Percentiles rank a stretch among this genome's conserved stretches.
Evolutionary conservation across 2,888 invertebrate genomes (phyloP).

Genomic region (Toxonevra muliebris): DNA sequence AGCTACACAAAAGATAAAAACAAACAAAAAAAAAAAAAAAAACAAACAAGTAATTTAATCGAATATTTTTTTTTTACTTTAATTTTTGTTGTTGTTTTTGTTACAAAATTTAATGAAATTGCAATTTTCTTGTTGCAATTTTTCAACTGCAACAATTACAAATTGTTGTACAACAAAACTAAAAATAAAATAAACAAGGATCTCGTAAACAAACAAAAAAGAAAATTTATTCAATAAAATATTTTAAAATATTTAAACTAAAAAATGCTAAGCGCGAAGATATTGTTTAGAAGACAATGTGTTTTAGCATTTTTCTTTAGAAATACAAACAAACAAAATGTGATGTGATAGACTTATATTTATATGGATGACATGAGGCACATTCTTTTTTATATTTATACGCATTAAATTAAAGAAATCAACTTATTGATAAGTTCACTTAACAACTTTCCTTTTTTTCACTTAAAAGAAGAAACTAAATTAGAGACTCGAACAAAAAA

Average conservation of each 20-base stretch:
- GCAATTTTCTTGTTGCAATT: no score
- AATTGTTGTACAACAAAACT: slow-evolving; percentile 20
- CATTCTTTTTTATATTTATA: slow-evolving; percentile 43
- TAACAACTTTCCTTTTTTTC: background rate
- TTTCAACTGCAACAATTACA: no score
- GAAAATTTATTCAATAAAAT: slow-evolving; percentile 21
- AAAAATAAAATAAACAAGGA: slow-evolving; percentile 6
- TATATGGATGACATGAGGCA: slow-evolving; percentile 63
- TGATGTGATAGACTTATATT: slow-evolving; percentile 63
- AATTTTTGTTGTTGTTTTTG: slow-evolving; percentile 29
- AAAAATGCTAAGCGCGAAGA: slow-evolving; percentile 10
- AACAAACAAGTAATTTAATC: slow-evolving; percentile 8
- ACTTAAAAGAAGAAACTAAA: background rate
- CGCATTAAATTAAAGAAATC: slow-evolving; percentile 24
- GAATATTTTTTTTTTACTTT: no score
- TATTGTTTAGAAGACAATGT: slow-evolving; percentile 38
- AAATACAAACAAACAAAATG: slow-evolving; percentile 51
- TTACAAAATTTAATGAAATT: slow-evolving; percentile 33
- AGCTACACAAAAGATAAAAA: background rate
- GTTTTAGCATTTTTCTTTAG: slow-evolving; percentile 35
- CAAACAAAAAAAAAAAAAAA: background rate
- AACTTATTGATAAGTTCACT: background rate
- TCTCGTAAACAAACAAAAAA: slow-evolving; percentile 11
- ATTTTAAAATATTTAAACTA: slow-evolving; percentile 25
- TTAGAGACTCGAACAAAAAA: slow-evolving; percentile 1